phyloP scores from a whole-genome alignment of 2,113 vertebrate species.

The Eolophus roseicapilla region DNA sequence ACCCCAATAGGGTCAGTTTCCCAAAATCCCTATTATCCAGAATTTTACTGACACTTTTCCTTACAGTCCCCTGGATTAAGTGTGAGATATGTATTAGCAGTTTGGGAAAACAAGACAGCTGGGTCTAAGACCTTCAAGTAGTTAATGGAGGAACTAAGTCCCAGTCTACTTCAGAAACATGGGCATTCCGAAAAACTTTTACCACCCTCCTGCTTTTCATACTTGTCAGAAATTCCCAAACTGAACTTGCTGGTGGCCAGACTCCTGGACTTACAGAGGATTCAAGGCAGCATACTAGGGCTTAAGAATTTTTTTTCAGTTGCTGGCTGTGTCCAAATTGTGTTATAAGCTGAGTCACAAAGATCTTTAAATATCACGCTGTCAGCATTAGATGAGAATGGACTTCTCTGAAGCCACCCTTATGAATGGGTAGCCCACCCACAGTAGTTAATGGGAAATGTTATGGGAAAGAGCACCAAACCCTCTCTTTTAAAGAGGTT shows the following conservation, averaged over 20 bases:
- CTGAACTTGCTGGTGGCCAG: neutral
- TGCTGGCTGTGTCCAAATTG: neutral
- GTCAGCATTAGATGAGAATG: neutral
- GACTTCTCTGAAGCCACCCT: neutral
- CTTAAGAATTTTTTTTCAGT: neutral
- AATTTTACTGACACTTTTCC: neutral
- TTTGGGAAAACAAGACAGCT: neutral
- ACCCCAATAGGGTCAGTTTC: neutral
- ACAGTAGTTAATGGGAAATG: rapidly evolving
- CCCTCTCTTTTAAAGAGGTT: neutral
- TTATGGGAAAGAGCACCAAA: neutral
- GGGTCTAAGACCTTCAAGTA: neutral
- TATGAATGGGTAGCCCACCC: neutral
- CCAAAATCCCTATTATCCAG: neutral
- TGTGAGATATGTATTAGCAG: neutral
- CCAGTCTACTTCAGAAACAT: neutral
- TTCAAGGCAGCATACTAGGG: neutral
- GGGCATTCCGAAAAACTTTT: neutral
- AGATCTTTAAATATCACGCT: neutral
- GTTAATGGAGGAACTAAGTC: neutral
- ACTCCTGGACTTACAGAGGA: neutral
- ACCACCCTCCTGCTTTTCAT: neutral
- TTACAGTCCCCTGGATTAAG: neutral
- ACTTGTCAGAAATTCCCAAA: neutral
- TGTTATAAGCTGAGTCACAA: neutral